These are phyloP conservation scores for Balaeniceps rex DNA, from an alignment of 2,113 vertebrate species.

Conservation along the genomic window DNA sequence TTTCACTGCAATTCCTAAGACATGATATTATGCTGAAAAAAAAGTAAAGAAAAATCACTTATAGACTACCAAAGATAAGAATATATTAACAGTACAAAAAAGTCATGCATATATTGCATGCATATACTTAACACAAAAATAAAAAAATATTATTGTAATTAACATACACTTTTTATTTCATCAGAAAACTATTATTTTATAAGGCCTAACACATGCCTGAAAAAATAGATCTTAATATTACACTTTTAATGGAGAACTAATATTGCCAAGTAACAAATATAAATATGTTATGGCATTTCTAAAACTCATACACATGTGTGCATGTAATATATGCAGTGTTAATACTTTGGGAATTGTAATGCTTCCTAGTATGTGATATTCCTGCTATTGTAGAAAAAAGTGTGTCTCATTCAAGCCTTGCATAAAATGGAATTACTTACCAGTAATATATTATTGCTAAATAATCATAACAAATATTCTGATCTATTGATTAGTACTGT, in stretches of 20 bases:
- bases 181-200: background rate
- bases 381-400: background rate
- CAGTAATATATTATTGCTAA: background rate
- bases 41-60: background rate
- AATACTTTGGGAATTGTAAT: background rate
- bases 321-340: background rate
- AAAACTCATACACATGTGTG: background rate
- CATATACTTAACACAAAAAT: background rate
- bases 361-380: background rate
- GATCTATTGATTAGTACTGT: background rate
- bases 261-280: background rate
- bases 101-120: background rate
- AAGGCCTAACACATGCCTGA: background rate
- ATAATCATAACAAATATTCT: background rate
- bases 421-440: background rate
- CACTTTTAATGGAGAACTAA: background rate
- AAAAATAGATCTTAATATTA: background rate
- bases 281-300: background rate
- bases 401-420: background rate
- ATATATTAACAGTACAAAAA: background rate
- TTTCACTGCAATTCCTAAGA: background rate
- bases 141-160: background rate
- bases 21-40: background rate
- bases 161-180: background rate
- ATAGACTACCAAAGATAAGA: background rate